A percentile compares a stretch with the other conserved stretches of the same genome.
Evolutionary conservation across 1,140 invertebrate species (phyloP).

Genomic region (Nilaparvata lugens): DNA sequence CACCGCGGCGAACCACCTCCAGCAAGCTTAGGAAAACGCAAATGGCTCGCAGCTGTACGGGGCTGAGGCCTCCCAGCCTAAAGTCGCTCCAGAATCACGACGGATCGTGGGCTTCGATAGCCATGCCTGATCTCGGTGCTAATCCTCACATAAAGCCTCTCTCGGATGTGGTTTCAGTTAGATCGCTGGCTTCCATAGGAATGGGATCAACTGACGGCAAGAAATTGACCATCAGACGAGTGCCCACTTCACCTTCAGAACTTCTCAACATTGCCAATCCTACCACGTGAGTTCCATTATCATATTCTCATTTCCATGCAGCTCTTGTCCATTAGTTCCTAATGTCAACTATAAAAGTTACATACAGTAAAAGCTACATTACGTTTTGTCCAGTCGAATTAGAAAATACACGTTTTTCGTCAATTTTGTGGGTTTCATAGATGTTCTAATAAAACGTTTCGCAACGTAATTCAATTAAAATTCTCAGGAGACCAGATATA

Average conservation of each 20-base stretch:
- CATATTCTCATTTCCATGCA: too few species aligned
- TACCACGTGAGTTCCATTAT: slow-evolving; percentile 56
- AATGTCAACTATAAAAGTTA: too few species aligned
- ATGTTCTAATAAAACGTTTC: too few species aligned
- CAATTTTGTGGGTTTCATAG: too few species aligned
- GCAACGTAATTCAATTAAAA: too few species aligned
- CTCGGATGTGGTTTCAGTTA: slow-evolving; percentile 20
- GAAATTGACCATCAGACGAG: slow-evolving; percentile 67
- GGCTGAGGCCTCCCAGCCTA: slow-evolving; percentile 5
- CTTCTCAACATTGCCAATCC: slow-evolving; percentile 70
- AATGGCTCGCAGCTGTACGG: not conserved
- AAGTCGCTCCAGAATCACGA: slow-evolving; percentile 3
- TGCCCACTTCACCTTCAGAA: slow-evolving; percentile 71
- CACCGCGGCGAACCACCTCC: slow-evolving; percentile 6
- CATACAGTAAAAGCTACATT: too few species aligned
- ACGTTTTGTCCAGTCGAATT: too few species aligned
- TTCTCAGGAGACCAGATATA: too few species aligned
- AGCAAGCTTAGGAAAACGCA: not conserved
- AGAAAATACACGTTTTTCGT: too few species aligned
- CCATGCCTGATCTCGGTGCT: not conserved
- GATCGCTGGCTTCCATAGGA: slow-evolving; percentile 60
- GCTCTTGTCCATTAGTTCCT: too few species aligned
- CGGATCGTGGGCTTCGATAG: slow-evolving; percentile 8
- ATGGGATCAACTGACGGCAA: slow-evolving; percentile 79
- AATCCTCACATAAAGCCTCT: not conserved